A percentile compares a stretch with the other conserved stretches of the same genome.
Conservation (phyloP, 2,113 vertebrate species). For the Ciconia maguari region DNA sequence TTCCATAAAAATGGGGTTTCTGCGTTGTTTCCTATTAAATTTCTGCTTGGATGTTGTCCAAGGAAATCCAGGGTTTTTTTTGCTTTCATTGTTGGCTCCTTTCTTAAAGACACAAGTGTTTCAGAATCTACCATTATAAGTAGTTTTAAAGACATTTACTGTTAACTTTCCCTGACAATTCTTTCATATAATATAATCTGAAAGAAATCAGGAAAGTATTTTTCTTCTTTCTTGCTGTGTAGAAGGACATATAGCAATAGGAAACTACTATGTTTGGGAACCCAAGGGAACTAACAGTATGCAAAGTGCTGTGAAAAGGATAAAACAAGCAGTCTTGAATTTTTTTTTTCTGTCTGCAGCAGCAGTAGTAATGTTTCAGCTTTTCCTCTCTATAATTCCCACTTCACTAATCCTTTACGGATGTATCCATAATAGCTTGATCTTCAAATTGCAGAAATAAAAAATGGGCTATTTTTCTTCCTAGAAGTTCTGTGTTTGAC, state of each 20-base stretch:
- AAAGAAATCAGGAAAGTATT: not conserved
- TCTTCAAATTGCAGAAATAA: not conserved
- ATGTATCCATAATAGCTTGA: not conserved
- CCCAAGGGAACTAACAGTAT: not conserved
- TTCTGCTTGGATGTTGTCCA: not conserved
- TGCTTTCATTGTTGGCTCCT: not conserved
- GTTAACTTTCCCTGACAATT: not conserved
- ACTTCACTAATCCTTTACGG: not conserved
- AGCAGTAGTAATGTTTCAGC: not conserved
- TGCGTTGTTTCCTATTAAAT: not conserved
- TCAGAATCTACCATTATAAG: not conserved
- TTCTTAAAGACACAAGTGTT: not conserved
- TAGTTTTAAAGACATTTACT: not conserved
- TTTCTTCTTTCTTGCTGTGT: not conserved
- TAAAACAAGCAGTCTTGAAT: not conserved
- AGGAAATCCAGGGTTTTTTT: not conserved
- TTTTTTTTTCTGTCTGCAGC: not conserved
- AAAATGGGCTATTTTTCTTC: not conserved
- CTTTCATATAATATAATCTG: not conserved
- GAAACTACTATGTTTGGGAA: not conserved
- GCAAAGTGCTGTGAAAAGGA: not conserved
- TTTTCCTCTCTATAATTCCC: not conserved
- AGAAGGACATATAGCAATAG: not conserved
- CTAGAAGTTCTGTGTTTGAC: not conserved
- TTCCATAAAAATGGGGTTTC: not conserved